phyloP scores from a whole-genome alignment of 2,797 vertebrate genomes.

The Cheirogaleus major region DNA sequence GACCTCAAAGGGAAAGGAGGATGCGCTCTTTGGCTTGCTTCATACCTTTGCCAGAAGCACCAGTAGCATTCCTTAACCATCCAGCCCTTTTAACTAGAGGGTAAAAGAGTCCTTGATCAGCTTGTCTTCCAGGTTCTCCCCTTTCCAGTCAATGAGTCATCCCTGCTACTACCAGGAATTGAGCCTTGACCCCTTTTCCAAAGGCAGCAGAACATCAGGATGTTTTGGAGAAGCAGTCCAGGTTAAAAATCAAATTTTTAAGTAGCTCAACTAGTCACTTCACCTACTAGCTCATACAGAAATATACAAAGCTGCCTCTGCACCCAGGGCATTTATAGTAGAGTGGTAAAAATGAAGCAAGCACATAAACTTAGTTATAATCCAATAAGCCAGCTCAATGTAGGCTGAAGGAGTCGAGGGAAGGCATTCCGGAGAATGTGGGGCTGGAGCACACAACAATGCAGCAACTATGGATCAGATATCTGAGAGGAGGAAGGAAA shows the following conservation, averaged over 20 bases:
- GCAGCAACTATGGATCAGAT: background rate
- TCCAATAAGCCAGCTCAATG: background rate
- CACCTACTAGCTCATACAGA: background rate
- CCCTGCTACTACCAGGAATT: background rate
- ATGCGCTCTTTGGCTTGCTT: background rate
- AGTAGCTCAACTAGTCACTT: background rate
- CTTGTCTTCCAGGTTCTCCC: background rate
- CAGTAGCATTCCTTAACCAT: background rate
- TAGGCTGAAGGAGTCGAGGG: background rate
- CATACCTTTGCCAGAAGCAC: background rate
- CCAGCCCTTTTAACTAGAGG: background rate
- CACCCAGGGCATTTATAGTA: background rate
- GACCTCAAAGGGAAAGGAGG: background rate
- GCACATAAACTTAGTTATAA: background rate
- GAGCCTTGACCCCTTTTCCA: background rate
- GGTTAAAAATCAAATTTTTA: background rate
- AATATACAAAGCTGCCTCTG: background rate
- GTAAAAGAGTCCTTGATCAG: background rate
- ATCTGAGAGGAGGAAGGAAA: background rate
- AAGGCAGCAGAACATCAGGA: background rate
- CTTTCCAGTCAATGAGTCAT: background rate
- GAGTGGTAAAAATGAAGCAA: background rate
- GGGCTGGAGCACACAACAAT: background rate
- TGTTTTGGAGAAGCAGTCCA: background rate
- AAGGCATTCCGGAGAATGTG: background rate